These are phyloP conservation scores for Falco berigora DNA, from an alignment of 2,797 vertebrate species.

Conservation along the genomic window DNA sequence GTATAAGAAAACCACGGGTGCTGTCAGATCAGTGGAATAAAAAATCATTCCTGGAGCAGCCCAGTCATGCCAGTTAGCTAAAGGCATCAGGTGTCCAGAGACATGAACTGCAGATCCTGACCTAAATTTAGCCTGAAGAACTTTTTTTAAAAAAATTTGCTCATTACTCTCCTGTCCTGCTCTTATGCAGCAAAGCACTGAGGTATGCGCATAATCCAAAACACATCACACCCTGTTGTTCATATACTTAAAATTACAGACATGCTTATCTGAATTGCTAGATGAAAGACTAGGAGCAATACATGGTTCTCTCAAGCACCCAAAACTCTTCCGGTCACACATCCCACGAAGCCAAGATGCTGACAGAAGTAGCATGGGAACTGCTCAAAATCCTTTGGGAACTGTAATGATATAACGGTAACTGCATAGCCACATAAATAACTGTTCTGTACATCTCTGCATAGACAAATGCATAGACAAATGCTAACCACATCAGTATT, in stretches of 20 bases:
- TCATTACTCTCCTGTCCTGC: neutral
- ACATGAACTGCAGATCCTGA: neutral
- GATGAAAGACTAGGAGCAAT: neutral
- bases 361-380: neutral
- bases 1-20: neutral
- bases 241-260: neutral
- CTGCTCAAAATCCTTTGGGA: neutral
- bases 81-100: neutral
- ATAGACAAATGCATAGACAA: neutral
- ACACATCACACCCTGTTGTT: neutral
- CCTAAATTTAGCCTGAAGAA: neutral
- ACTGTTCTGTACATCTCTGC: neutral
- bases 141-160: neutral
- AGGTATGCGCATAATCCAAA: neutral
- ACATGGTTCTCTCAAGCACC: neutral
- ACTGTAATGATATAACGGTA: neutral
- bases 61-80: neutral
- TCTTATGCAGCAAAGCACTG: neutral
- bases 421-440: neutral
- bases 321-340: neutral
- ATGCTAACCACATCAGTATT: neutral
- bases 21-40: conserved; percentile 8
- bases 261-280: neutral
- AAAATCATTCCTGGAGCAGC: neutral
- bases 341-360: neutral